Base-by-base conservation (phyloP, 2,888 invertebrate species). In the Drosophila meridionalis region DNA sequence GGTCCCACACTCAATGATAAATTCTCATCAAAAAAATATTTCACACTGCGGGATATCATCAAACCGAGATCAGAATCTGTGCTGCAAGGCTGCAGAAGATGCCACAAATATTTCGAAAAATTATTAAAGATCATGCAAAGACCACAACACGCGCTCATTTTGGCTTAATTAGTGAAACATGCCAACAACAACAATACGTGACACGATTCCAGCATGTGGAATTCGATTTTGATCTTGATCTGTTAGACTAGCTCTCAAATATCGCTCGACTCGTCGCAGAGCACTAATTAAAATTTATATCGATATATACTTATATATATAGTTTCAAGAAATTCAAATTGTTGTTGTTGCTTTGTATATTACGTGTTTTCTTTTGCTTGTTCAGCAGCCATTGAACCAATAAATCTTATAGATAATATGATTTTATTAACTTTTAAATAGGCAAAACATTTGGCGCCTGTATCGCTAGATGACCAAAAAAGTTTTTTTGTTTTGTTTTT, bases 21-120 rank as follows among this genome's bases (percentile, higher is more conserved):
- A 87, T 88, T 87, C 87, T 88, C 90, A 89, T 90, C 86, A 87
- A 90, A 88, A 82, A 81, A 73, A 88, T 83, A 88, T 78, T 87
- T 87, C 87, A 87, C 87, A 87, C 87, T 74, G 87, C 87, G 87
- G 87, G 87, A 80, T 76, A 90, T 90, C 87, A 86, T 69, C 78
- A 81, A 78, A 67, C 72, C 79, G 58, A 84, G 80, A 84, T 81
- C 80, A 72, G 62, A 69, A 69, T 73, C 76, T 71, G 59, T 63
- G 20, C 50, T 62, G 61, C 62, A 64, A 53, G 45, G 40, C 57
- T 59, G 43, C 66, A 42, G 45, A 63, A 74, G 62, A 83, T 76
- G 70, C 78, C 80, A 80, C 78, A 87, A 89, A 82, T 85, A 85
- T 78, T 86, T 81, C 70, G 68, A 66, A 75, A 83, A 84, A 87